These are phyloP conservation scores for Trachelus troglodyta DNA, from an alignment of 2,888 invertebrate genomes.

Conservation along the genomic window DNA sequence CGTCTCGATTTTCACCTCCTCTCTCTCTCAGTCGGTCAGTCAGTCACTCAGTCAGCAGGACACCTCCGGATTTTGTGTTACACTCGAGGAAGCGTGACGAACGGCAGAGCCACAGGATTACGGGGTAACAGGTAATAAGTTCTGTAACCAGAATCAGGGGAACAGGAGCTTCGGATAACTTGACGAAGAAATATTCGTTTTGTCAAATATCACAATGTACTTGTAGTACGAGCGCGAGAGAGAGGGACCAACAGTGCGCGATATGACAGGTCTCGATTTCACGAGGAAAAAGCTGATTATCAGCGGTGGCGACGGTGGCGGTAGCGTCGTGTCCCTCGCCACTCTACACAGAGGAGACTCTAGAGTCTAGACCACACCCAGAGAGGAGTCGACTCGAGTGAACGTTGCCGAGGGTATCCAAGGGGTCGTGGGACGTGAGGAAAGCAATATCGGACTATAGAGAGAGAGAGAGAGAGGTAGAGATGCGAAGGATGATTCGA, in stretches of 20 bases:
- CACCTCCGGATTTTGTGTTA: no score
- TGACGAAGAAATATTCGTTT: not conserved
- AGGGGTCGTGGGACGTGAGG: conserved; percentile 30
- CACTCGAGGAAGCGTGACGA: not conserved
- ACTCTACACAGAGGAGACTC: not conserved
- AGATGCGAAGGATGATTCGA: conserved; percentile 34
- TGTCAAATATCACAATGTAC: not conserved
- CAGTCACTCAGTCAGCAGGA: not conserved
- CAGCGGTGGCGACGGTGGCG: not conserved
- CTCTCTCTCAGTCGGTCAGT: not conserved
- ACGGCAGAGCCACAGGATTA: not conserved
- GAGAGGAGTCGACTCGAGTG: conserved; percentile 31
- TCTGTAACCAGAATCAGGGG: no score
- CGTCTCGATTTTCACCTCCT: not conserved
- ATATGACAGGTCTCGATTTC: not conserved
- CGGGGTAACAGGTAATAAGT: no score
- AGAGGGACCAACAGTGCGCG: conserved; percentile 11
- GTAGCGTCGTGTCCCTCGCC: conserved; percentile 1
- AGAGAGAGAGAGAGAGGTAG: conserved; percentile 11
- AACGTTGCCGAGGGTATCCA: conserved; percentile 24
- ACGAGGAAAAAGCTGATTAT: not conserved
- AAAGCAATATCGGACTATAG: conserved; percentile 19
- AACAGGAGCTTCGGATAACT: not conserved
- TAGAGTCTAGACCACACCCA: conserved; percentile 51
- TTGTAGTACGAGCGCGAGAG: conserved; percentile 2